phyloP scores from a whole-genome alignment of 2,113 vertebrate species.

The Gopherus evgoodei region DNA sequence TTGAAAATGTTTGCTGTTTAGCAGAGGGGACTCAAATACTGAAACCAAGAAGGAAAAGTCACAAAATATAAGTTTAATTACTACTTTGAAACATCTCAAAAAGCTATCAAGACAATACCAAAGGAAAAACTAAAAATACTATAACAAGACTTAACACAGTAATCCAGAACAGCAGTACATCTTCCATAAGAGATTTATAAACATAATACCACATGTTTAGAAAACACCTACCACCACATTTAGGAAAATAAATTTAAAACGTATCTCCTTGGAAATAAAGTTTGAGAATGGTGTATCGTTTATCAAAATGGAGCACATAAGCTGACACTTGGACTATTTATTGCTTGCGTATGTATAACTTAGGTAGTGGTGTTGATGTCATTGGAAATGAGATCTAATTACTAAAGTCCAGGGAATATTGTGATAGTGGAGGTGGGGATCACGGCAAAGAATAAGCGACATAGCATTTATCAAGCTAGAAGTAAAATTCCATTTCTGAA shows the following conservation, averaged over 20 bases:
- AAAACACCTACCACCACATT: slow-evolving; percentile 63
- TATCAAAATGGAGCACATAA: slow-evolving; percentile 43
- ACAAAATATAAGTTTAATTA: slow-evolving; percentile 80
- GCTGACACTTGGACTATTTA: slow-evolving; percentile 29
- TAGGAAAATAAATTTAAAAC: slow-evolving; percentile 53
- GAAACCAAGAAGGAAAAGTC: slow-evolving; percentile 61
- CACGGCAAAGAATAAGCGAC: neutral
- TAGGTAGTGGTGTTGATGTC: slow-evolving; percentile 1
- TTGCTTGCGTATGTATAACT: slow-evolving; percentile 48
- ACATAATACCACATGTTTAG: slow-evolving; percentile 64
- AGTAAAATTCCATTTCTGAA: neutral
- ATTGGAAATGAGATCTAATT: slow-evolving; percentile 12
- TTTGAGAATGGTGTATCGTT: slow-evolving; percentile 26
- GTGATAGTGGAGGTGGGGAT: neutral
- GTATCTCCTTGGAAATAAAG: slow-evolving; percentile 56
- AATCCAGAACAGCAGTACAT: slow-evolving; percentile 57
- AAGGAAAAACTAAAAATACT: slow-evolving; percentile 35
- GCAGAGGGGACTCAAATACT: slow-evolving; percentile 17
- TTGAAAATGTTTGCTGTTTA: neutral
- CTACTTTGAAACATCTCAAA: slow-evolving; percentile 70
- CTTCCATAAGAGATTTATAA: slow-evolving; percentile 63
- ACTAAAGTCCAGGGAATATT: neutral
- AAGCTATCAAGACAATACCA: slow-evolving; percentile 61
- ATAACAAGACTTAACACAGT: slow-evolving; percentile 62
- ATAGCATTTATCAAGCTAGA: neutral